Conservation (phyloP, 92 coral and sea anemone genomes). For the Heteractis magnifica region DNA sequence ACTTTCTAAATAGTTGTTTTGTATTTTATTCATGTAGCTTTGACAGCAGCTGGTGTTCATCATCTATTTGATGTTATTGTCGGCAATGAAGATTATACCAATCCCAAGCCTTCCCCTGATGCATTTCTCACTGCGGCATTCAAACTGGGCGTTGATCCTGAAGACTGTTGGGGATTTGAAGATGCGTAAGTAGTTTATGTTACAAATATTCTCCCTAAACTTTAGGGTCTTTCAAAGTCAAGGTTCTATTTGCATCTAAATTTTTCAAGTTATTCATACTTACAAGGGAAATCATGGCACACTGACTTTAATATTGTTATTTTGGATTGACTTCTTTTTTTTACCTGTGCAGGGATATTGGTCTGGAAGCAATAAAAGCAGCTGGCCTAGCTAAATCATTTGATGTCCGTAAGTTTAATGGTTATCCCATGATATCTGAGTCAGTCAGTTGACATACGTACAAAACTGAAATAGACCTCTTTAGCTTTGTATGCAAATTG, state of each 20-base stretch:
- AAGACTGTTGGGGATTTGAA: slow-evolving; percentile 96
- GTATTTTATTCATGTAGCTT: slow-evolving; percentile 30
- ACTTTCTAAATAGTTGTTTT: not conserved
- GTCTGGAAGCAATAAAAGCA: slow-evolving; percentile 74
- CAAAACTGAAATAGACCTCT: not conserved
- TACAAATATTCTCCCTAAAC: not conserved
- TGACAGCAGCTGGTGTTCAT: slow-evolving; percentile 75
- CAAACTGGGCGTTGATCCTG: slow-evolving; percentile 75
- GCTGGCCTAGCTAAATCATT: slow-evolving; percentile 81
- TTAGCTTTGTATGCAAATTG: too few relatives aligned
- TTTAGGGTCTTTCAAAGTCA: too few relatives aligned
- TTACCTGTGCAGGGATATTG: slow-evolving; percentile 70
- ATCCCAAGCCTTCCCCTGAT: slow-evolving; percentile 84
- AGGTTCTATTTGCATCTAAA: too few relatives aligned
- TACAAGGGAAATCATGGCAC: not conserved
- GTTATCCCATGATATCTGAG: slow-evolving; percentile 56
- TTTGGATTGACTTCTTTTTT: not conserved
- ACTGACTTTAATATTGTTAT: not conserved
- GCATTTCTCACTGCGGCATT: slow-evolving; percentile 84
- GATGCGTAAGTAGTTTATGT: slow-evolving; percentile 75
- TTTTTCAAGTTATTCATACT: not conserved
- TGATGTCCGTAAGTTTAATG: slow-evolving; percentile 78
- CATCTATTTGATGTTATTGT: slow-evolving; percentile 82
- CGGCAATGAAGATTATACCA: slow-evolving; percentile 86
- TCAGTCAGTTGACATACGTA: not conserved